Conservation (phyloP, 1,140 invertebrate genomes). For the Drosophila ogumai region DNA sequence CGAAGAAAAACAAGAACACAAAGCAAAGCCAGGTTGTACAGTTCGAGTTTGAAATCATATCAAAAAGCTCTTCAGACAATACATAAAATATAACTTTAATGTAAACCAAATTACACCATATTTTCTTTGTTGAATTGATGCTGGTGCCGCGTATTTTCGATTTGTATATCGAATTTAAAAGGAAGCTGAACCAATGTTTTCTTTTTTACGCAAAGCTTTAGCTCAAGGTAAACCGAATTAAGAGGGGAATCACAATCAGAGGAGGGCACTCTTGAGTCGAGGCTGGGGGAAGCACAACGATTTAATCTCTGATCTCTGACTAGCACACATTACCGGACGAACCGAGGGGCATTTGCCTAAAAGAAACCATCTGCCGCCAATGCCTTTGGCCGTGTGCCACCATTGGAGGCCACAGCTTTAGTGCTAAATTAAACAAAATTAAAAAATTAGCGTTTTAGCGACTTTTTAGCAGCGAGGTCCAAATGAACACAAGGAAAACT, state of each 20-base stretch:
- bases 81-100: not conserved
- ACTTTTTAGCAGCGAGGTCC: slow-evolving; percentile 12
- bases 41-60: not conserved
- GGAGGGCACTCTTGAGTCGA: slow-evolving; percentile 16
- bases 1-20: slow-evolving; percentile 7
- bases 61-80: not conserved
- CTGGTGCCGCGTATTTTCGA: not conserved
- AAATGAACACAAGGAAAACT: slow-evolving; percentile 10
- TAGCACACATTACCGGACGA: slow-evolving; percentile 29
- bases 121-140: not conserved
- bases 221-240: too few species aligned
- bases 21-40: not conserved
- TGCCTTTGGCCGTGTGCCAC: slow-evolving; percentile 82
- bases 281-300: slow-evolving; percentile 32
- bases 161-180: not conserved
- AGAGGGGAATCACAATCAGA: slow-evolving; percentile 8
- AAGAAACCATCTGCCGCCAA: slow-evolving; percentile 84
- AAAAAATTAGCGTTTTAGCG: slow-evolving; percentile 62
- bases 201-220: not conserved
- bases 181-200: not conserved
- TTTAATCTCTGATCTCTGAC: slow-evolving; percentile 18
- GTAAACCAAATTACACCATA: not conserved
- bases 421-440: slow-evolving; percentile 74
- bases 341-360: slow-evolving; percentile 72
- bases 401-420: slow-evolving; percentile 68